Conservation (phyloP, 2,113 vertebrate species). For the Gasterosteus nipponicus region DNA sequence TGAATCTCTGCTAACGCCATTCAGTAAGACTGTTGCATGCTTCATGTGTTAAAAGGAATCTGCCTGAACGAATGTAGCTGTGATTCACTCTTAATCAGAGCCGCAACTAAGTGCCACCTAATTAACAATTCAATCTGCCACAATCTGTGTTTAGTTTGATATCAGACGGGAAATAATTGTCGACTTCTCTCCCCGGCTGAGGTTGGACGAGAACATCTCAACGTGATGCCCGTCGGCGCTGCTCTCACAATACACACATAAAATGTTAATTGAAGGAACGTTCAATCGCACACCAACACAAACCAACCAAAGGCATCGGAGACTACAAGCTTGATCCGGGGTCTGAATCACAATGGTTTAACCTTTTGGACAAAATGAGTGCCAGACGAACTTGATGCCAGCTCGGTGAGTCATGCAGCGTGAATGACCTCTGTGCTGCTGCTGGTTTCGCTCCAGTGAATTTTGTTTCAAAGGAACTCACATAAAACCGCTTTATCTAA, state of each 20-base stretch:
- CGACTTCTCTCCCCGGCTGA: slow-evolving; percentile 22
- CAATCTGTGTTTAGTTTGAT: slow-evolving; percentile 61
- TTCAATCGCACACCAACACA: background rate
- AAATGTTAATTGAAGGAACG: background rate
- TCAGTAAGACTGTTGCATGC: background rate
- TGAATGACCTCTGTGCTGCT: background rate
- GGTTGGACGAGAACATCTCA: slow-evolving; percentile 45
- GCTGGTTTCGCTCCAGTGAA: background rate
- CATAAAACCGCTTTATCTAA: background rate
- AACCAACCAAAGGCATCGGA: background rate
- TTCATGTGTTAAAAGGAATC: slow-evolving; percentile 34
- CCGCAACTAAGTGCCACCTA: slow-evolving; percentile 50
- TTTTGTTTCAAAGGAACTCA: background rate
- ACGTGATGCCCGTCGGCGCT: slow-evolving; percentile 13
- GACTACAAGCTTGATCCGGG: slow-evolving; percentile 14
- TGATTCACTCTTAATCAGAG: slow-evolving; percentile 46
- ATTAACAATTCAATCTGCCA: slow-evolving; percentile 39
- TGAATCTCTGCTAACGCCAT: slow-evolving; percentile 21
- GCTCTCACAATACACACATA: slow-evolving; percentile 3
- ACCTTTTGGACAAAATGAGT: slow-evolving; percentile 16
- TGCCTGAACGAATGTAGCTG: slow-evolving; percentile 29
- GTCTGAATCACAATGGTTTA: slow-evolving; percentile 26
- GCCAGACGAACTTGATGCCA: slow-evolving; percentile 28
- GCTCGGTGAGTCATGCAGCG: slow-evolving; percentile 34
- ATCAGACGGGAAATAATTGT: slow-evolving; percentile 59